These are phyloP conservation scores for Sclerodermus sp. DNA, from an alignment of 2,888 invertebrate species.

Conservation along the genomic window DNA sequence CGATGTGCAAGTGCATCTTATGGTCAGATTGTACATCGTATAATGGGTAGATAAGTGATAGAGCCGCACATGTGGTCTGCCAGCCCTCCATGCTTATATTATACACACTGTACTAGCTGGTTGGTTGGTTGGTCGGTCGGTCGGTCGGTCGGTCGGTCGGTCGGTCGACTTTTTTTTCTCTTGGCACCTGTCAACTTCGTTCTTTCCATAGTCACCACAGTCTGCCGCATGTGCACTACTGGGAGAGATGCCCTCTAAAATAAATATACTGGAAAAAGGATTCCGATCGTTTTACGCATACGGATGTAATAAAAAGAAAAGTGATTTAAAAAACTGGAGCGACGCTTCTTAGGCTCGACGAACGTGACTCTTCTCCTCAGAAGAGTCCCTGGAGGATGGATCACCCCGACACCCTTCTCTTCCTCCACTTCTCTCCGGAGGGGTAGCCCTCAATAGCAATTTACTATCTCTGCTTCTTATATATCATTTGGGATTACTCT, in stretches of 20 bases:
- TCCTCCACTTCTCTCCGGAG: no score
- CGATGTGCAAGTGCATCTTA: conserved; percentile 27
- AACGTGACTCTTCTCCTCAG: neutral
- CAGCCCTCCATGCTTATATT: conserved; percentile 53
- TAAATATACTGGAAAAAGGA: conserved; percentile 44
- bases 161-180: conserved; percentile 43
- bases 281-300: conserved; percentile 45
- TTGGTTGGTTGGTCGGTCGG: no score
- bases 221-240: conserved; percentile 43
- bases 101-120: conserved; percentile 24
- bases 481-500: no score
- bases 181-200: conserved; percentile 55
- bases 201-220: conserved; percentile 42
- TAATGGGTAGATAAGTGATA: conserved; percentile 52
- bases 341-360: neutral
- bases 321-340: conserved; percentile 6
- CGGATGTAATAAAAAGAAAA: conserved; percentile 39
- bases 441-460: no score
- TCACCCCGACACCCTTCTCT: no score
- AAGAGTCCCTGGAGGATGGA: no score
- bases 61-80: conserved; percentile 55
- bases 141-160: no score
- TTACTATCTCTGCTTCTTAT: no score
- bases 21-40: conserved; percentile 41
- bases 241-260: conserved; percentile 45